Evolutionary conservation across 30 jellyfish, hydroid and myxozoan genomes (phyloP).

Genomic region (Turritopsis rubra): DNA sequence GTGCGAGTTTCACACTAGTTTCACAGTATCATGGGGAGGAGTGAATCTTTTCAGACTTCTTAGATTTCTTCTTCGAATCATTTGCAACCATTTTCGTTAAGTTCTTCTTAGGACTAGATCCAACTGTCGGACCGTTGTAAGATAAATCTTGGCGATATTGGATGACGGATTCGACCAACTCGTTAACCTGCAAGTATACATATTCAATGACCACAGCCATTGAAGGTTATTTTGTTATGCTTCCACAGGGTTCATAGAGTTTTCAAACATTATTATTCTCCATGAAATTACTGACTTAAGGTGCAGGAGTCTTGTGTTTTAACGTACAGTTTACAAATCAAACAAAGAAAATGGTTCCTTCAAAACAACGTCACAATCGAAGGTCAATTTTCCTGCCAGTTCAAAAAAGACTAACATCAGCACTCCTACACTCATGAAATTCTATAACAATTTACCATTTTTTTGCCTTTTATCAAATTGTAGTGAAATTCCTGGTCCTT

Average conservation of each 20-base stretch:
- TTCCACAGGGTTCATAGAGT: too few relatives aligned
- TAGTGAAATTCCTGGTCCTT: slow-evolving; percentile 31
- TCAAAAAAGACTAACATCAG: neutral
- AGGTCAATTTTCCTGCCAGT: neutral
- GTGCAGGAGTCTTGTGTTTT: too few relatives aligned
- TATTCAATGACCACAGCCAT: neutral
- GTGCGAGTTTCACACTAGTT: neutral
- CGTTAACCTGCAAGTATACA: slow-evolving; percentile 38
- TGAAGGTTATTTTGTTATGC: neutral
- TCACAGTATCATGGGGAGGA: neutral
- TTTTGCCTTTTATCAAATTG: slow-evolving; percentile 54
- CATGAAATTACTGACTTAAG: too few relatives aligned
- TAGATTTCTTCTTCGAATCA: neutral
- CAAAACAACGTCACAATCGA: neutral
- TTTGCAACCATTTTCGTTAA: neutral
- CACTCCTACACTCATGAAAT: neutral
- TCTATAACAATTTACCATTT: slow-evolving; percentile 40
- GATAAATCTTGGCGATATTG: slow-evolving; percentile 41
- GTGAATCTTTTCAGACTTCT: neutral
- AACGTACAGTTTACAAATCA: too few relatives aligned
- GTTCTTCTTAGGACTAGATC: neutral
- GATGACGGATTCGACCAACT: slow-evolving; percentile 53
- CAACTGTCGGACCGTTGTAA: slow-evolving; percentile 40
- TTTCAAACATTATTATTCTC: too few relatives aligned
- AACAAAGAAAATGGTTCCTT: too few relatives aligned